Conservation (phyloP, 2,797 vertebrate species). For the Aplochiton taeniatus region DNA sequence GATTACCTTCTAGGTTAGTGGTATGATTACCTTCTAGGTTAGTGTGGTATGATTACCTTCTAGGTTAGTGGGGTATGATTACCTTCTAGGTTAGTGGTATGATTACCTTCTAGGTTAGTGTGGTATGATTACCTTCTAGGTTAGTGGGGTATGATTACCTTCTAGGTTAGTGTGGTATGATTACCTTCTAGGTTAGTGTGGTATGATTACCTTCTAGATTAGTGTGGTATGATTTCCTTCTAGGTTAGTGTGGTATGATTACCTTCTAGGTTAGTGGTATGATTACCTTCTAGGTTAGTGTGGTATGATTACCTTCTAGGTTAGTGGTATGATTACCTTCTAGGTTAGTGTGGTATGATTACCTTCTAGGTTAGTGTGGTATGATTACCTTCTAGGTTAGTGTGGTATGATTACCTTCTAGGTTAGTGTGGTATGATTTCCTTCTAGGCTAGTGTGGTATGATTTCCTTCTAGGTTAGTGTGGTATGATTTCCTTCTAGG, state of each 20-base stretch:
- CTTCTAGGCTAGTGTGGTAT: conserved; percentile 85
- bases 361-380: conserved; percentile 84
- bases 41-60: too few relatives aligned
- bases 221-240: too few relatives aligned
- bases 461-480: conserved; percentile 84
- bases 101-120: conserved; percentile 84
- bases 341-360: conserved; percentile 86
- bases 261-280: conserved; percentile 84
- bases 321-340: conserved; percentile 80
- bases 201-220: conserved; percentile 88
- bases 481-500: too few relatives aligned
- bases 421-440: too few relatives aligned
- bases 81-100: conserved; percentile 84
- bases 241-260: conserved; percentile 86
- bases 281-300: conserved; percentile 84
- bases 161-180: conserved; percentile 83
- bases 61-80: conserved; percentile 86
- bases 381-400: conserved; percentile 87
- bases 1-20: conserved; percentile 84
- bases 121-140: too few relatives aligned
- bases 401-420: too few relatives aligned
- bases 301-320: too few relatives aligned
- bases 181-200: conserved; percentile 84
- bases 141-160: too few relatives aligned
- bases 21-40: conserved; percentile 89